Evolutionary conservation across 1,140 invertebrate genomes (phyloP).

Genomic region (Wasmannia auropunctata): DNA sequence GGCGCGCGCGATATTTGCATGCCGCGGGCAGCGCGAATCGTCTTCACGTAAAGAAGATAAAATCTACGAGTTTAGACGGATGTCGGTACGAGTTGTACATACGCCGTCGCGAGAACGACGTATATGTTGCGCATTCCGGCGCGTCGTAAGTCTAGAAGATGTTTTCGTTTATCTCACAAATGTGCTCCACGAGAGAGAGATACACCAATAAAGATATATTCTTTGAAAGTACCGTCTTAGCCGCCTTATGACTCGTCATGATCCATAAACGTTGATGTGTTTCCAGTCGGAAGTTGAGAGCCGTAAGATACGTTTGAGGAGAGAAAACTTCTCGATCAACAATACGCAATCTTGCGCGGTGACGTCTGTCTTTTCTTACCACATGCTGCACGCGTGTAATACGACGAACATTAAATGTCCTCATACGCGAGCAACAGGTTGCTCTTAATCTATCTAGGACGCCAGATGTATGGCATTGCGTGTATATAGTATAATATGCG

Average conservation of each 20-base stretch:
- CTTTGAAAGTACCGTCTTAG: background rate
- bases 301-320: background rate
- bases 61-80: conserved; percentile 26
- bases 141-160: background rate
- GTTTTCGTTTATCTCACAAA: conserved; percentile 11
- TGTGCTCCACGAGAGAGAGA: background rate
- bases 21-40: background rate
- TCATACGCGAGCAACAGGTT: conserved; percentile 47
- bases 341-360: background rate
- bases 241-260: background rate
- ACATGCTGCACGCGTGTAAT: background rate
- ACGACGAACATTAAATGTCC: background rate
- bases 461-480: conserved; percentile 22
- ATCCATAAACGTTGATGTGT: background rate
- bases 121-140: background rate
- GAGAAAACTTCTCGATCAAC: background rate
- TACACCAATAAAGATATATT: background rate
- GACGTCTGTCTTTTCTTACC: background rate
- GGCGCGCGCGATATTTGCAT: conserved; percentile 1
- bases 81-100: background rate
- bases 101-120: background rate
- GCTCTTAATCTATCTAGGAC: conserved; percentile 54
- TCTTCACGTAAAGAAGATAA: conserved; percentile 28
- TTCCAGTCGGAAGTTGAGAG: background rate
- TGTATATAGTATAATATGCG: background rate